Evolutionary conservation across 1,140 invertebrate species (phyloP).

Genomic region (Laupala kohalensis): DNA sequence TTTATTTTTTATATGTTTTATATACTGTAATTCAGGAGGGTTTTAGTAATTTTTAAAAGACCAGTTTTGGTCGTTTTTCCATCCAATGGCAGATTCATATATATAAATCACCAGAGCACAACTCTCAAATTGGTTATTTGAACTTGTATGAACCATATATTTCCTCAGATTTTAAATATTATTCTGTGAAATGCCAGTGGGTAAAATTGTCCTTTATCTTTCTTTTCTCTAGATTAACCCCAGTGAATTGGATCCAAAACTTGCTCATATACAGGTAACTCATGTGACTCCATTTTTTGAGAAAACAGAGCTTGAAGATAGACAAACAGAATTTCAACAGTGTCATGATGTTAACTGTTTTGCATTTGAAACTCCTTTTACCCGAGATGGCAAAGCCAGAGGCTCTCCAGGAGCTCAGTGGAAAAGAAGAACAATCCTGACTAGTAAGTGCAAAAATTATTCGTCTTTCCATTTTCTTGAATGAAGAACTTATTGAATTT

Average conservation of each 20-base stretch:
- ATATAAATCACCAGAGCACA: too few species aligned
- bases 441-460: constrained; percentile 43
- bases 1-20: too few species aligned
- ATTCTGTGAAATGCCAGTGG: neutral
- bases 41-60: too few species aligned
- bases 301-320: constrained; percentile 44
- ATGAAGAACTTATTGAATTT: too few species aligned
- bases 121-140: too few species aligned
- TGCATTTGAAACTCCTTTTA: constrained; percentile 89
- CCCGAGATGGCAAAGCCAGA: constrained; percentile 58
- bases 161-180: neutral
- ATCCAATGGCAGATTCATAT: too few species aligned
- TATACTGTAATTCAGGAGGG: too few species aligned
- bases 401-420: constrained; percentile 77
- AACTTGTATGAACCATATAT: too few species aligned
- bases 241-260: constrained; percentile 62
- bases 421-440: constrained; percentile 73
- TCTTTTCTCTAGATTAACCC: constrained; percentile 48
- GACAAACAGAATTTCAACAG: constrained; percentile 67
- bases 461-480: neutral
- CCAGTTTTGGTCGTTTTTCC: too few species aligned
- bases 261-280: constrained; percentile 85
- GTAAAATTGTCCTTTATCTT: neutral
- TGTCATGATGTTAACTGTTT: constrained; percentile 78
- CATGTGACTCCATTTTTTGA: constrained; percentile 69